Conservation (phyloP, 2,888 invertebrate genomes). For the Perizoma flavofasciatum region DNA sequence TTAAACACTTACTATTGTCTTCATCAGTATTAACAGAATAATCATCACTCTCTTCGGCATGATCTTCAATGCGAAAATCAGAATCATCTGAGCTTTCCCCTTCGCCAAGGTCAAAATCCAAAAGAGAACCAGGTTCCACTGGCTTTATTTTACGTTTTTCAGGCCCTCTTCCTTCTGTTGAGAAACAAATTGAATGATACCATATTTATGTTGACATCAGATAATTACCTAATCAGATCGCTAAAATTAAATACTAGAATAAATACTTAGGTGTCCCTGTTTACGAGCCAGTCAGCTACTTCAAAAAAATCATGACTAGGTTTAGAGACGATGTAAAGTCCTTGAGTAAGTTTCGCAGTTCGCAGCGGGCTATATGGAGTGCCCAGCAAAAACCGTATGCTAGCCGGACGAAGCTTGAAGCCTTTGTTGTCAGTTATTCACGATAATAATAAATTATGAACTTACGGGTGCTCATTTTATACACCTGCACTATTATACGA, state of each 20-base stretch:
- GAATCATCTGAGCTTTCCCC: conserved; percentile 97
- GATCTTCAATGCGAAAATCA: conserved; percentile 95
- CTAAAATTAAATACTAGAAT: not conserved
- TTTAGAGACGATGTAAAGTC: too few species aligned
- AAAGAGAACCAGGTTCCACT: conserved; percentile 88
- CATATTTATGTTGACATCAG: too few species aligned
- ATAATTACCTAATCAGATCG: not conserved
- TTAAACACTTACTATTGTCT: conserved; percentile 77
- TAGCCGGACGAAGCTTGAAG: conserved; percentile 14
- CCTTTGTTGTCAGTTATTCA: not conserved
- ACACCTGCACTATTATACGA: not conserved
- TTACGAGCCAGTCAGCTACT: not conserved
- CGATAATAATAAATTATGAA: conserved; percentile 3
- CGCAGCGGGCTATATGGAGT: not conserved
- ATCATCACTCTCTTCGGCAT: conserved; percentile 91
- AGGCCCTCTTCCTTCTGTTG: conserved; percentile 85
- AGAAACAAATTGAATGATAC: too few species aligned
- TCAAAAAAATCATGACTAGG: too few species aligned
- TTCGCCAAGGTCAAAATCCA: conserved; percentile 94
- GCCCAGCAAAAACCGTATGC: not conserved
- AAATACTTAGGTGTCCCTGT: not conserved
- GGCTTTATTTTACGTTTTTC: conserved; percentile 93
- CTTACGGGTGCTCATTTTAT: conserved; percentile 26
- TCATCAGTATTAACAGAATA: conserved; percentile 88
- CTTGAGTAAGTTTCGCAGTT: not conserved